Conservation (phyloP, 1,140 invertebrate species). For the Bathynomus jamesi region DNA sequence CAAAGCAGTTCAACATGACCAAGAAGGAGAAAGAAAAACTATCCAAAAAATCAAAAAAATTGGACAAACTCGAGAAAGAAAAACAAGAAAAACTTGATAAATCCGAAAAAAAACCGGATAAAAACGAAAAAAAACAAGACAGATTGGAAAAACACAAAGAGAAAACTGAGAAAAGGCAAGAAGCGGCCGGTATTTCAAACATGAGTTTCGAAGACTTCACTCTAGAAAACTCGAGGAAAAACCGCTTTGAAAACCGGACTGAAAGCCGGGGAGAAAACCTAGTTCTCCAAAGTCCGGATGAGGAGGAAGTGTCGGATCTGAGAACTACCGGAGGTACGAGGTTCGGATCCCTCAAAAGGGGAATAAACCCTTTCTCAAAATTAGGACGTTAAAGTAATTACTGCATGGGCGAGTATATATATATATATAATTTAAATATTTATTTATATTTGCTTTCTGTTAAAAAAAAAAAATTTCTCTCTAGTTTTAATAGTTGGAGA, state of each 20-base stretch:
- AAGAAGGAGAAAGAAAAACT: constrained; percentile 45
- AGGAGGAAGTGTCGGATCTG: constrained; percentile 48
- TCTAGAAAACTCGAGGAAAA: constrained; percentile 54
- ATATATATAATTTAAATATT: too few species aligned
- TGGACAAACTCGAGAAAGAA: constrained; percentile 43
- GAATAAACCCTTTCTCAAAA: constrained; percentile 55
- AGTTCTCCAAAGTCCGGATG: constrained; percentile 49
- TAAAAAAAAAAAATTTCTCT: too few species aligned
- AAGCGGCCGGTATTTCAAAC: constrained; percentile 57
- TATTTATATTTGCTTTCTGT: too few species aligned
- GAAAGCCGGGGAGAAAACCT: constrained; percentile 40
- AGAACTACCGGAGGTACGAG: constrained; percentile 53
- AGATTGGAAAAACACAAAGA: constrained; percentile 32
- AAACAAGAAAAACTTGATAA: constrained; percentile 50
- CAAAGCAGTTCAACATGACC: constrained; percentile 32
- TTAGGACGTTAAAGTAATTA: constrained; percentile 7
- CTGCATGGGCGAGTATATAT: too few species aligned
- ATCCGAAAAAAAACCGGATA: constrained; percentile 7
- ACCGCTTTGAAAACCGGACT: constrained; percentile 39
- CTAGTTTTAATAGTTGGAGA: too few species aligned
- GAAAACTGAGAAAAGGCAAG: constrained; percentile 35
- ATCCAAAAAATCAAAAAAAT: constrained; percentile 39
- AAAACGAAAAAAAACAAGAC: constrained; percentile 8
- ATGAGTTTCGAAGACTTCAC: constrained; percentile 72
- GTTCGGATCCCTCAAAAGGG: constrained; percentile 55